Evolutionary conservation across 2,113 vertebrate genomes (phyloP).

Genomic region (Rattus rattus): DNA sequence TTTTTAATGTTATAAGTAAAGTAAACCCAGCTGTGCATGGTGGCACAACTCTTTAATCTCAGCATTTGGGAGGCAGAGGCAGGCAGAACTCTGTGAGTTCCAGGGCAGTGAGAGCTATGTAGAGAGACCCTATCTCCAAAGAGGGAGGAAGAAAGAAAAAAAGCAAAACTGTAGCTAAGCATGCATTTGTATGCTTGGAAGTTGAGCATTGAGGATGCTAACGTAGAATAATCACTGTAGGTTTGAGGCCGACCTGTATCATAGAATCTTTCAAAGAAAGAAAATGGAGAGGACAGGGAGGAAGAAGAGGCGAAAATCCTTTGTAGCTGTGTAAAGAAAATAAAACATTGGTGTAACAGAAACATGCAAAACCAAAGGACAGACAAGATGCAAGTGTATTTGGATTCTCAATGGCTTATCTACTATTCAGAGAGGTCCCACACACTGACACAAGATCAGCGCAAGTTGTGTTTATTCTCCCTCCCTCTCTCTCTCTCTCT

Average conservation of each 20-base stretch:
- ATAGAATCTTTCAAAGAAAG: neutral
- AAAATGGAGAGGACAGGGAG: neutral
- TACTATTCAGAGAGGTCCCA: constrained; percentile 11
- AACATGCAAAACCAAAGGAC: neutral
- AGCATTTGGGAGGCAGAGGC: neutral
- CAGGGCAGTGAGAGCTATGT: no score
- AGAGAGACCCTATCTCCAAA: neutral
- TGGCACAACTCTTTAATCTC: neutral
- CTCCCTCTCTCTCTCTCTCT: no score
- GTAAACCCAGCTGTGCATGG: neutral
- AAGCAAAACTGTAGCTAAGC: no score
- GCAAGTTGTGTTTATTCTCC: neutral
- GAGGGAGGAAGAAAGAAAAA: neutral
- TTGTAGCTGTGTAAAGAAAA: neutral
- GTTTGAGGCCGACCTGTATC: neutral
- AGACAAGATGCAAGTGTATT: constrained; percentile 23
- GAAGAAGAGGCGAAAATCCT: neutral
- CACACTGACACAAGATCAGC: constrained; percentile 29
- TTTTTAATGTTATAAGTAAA: constrained; percentile 4
- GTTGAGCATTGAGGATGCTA: neutral
- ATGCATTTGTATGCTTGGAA: neutral
- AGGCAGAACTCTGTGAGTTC: neutral
- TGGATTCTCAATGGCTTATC: constrained; percentile 56
- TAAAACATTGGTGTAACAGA: neutral
- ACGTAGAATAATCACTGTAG: neutral